Evolutionary conservation across 2,797 vertebrate genomes (phyloP).

Genomic region (Trichosurus vulpecula): DNA sequence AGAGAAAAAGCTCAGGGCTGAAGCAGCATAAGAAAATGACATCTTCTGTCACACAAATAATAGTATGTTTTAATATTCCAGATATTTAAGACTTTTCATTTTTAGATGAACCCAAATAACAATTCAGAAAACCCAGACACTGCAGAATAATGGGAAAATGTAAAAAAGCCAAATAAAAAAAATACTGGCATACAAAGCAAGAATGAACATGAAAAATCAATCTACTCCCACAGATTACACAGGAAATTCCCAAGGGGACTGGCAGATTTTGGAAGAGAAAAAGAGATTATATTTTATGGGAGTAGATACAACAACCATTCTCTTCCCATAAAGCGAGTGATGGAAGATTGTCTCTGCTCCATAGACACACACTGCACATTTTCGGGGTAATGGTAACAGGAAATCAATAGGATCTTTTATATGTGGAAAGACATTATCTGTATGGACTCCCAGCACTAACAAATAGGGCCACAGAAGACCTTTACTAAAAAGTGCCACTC

Average conservation of each 20-base stretch:
- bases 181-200: conserved; percentile 60
- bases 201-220: conserved; percentile 74
- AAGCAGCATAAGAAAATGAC: conserved; percentile 24
- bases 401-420: conserved; percentile 85
- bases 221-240: conserved; percentile 80
- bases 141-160: conserved; percentile 59
- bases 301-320: conserved; percentile 83
- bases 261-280: conserved; percentile 80
- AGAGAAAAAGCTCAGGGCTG: background rate
- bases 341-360: conserved; percentile 81
- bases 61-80: conserved; percentile 49
- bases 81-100: conserved; percentile 49
- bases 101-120: conserved; percentile 61
- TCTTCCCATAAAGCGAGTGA: conserved; percentile 83
- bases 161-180: conserved; percentile 60
- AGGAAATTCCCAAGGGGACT: conserved; percentile 76
- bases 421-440: conserved; percentile 81
- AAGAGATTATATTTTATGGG: conserved; percentile 85
- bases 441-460: conserved; percentile 69
- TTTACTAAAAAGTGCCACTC: conserved; percentile 65
- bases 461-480: conserved; percentile 63
- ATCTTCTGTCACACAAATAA: background rate
- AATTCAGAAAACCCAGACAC: conserved; percentile 65
- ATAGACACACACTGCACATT: conserved; percentile 73
- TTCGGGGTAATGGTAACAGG: conserved; percentile 81